A percentile compares a stretch with the other conserved stretches of the same genome.
Conservation (phyloP, 2,113 vertebrate species). For the Progne subis region DNA sequence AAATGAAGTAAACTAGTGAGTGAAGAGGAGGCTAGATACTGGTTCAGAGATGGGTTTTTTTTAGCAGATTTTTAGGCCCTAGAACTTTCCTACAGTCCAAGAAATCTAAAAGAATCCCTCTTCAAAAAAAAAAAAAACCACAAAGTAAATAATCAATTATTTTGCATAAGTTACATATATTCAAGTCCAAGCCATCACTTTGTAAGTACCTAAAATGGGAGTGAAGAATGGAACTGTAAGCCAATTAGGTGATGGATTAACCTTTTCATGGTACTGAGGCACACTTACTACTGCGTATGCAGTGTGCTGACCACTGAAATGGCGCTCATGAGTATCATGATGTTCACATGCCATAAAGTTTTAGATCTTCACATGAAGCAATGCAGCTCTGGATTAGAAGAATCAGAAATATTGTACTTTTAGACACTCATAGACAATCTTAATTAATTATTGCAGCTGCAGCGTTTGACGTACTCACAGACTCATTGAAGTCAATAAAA, state of each 20-base stretch:
- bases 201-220: not conserved
- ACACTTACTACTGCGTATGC: not conserved
- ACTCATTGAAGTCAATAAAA: not conserved
- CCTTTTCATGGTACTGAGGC: not conserved
- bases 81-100: not conserved
- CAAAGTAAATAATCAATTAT: not conserved
- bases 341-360: not conserved
- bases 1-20: not conserved
- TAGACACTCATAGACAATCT: not conserved
- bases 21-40: not conserved
- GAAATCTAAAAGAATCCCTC: not conserved
- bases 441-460: slow-evolving; percentile 16
- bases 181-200: not conserved
- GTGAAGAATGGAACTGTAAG: not conserved
- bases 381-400: not conserved
- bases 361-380: not conserved
- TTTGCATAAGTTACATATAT: not conserved
- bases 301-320: not conserved
- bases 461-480: not conserved
- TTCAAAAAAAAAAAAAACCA: not conserved
- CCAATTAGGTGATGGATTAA: not conserved
- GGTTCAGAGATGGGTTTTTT: not conserved
- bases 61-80: not conserved
- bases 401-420: not conserved
- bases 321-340: too few species aligned